Conservation (phyloP, 2,797 vertebrate genomes). For the Parauchenoglanis punctatus region DNA sequence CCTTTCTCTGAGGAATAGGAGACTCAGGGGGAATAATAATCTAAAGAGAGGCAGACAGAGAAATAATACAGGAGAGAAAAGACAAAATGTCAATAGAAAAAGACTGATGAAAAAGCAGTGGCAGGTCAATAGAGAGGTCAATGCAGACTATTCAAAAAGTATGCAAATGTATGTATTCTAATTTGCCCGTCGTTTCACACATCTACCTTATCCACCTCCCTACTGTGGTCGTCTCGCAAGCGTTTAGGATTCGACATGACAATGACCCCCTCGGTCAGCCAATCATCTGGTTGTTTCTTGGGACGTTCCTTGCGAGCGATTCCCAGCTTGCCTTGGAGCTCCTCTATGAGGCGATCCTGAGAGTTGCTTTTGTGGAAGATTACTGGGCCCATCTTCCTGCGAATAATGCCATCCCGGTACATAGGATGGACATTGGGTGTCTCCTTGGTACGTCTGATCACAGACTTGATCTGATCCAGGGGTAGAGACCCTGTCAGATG, state of each 20-base stretch:
- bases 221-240: slow-evolving; percentile 74
- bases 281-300: slow-evolving; percentile 80
- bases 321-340: slow-evolving; percentile 91
- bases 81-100: slow-evolving; percentile 52
- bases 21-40: slow-evolving; percentile 84
- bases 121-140: not conserved
- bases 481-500: slow-evolving; percentile 38
- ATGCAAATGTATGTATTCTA: not conserved
- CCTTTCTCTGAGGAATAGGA: slow-evolving; percentile 79
- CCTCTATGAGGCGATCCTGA: slow-evolving; percentile 88
- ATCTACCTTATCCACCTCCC: slow-evolving; percentile 90
- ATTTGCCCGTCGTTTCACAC: not conserved
- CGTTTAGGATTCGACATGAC: slow-evolving; percentile 86
- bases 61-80: slow-evolving; percentile 43
- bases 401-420: slow-evolving; percentile 86
- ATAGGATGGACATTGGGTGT: slow-evolving; percentile 90
- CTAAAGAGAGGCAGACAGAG: slow-evolving; percentile 64
- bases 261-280: slow-evolving; percentile 89
- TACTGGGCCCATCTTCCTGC: slow-evolving; percentile 87
- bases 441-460: slow-evolving; percentile 95
- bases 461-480: slow-evolving; percentile 86
- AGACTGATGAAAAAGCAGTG: slow-evolving; percentile 26
- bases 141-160: slow-evolving; percentile 21
- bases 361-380: slow-evolving; percentile 88
- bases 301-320: slow-evolving; percentile 79